Conservation (phyloP, 1,140 invertebrate genomes). For the Drosophila pruinosa region DNA sequence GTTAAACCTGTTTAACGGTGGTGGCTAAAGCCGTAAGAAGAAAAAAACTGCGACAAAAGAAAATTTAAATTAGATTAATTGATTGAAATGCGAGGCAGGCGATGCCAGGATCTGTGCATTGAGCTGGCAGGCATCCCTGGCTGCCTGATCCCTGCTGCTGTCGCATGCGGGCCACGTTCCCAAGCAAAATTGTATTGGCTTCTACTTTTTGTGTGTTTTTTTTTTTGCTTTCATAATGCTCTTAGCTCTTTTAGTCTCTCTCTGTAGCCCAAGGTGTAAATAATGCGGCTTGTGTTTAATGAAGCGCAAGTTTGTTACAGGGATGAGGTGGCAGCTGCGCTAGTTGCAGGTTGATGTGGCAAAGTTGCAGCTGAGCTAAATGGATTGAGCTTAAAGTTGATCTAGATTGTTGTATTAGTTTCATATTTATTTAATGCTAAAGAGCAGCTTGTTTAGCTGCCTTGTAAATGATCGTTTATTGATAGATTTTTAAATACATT, state of each 20-base stretch:
- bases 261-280: conserved; percentile 67
- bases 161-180: conserved; percentile 61
- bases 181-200: conserved; percentile 6
- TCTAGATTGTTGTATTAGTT: neutral
- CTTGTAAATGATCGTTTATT: too few relatives aligned
- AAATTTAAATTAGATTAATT: conserved; percentile 83
- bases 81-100: conserved; percentile 71
- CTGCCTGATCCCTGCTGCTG: conserved; percentile 20
- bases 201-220: conserved; percentile 11
- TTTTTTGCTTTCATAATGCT: conserved; percentile 43
- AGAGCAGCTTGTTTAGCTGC: neutral
- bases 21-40: conserved; percentile 43
- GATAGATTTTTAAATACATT: too few relatives aligned
- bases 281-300: conserved; percentile 76
- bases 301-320: conserved; percentile 55
- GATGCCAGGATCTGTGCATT: neutral
- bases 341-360: neutral
- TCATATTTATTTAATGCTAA: too few relatives aligned
- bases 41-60: conserved; percentile 53
- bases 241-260: conserved; percentile 38
- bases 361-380: neutral
- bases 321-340: conserved; percentile 2
- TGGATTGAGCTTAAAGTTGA: neutral
- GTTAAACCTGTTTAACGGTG: conserved; percentile 67
- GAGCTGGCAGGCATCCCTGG: conserved; percentile 35